Evolutionary conservation across 2,113 vertebrate species (phyloP), one percentile per base, ranked within the genome.

Genomic region (Arothron firmamentum): DNA sequence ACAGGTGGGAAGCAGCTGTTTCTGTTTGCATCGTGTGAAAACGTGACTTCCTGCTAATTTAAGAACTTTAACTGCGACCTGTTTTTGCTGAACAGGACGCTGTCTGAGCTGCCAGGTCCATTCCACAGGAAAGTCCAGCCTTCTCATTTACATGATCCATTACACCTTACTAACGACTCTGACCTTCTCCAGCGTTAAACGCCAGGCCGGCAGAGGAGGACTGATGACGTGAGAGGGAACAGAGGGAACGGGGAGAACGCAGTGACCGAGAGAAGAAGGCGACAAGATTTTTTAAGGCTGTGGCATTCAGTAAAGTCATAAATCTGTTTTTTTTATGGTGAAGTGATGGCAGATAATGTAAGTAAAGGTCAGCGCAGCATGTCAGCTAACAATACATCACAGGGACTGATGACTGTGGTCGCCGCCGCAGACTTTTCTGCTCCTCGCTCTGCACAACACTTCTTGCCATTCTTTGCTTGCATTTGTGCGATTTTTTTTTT

Each of bases 271-370:
- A 78, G 79, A 66, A 70, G 74, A 58, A 58, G 67, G 55, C 70
- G 79, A 82, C 63, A 67, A 62, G 81, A 65, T 72, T 86, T 49
- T 88, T 89, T 84, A 82, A 62, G 52, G 68, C 66, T 56, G 59
- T 87, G 85, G 83, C 85, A 88, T 89, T 89, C 79, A 79, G 71
- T 69, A 38, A 67, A 77, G 73, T 76, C 64, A 61, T 89, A 85
- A 89, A 86, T 89, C 82, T 83, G 68, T 34, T 71, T 17, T 38
- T 38, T 85, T 89, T 87, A 89, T 87, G 72, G 84, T 73, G 76
- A 84, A 83, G 84, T 81, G 76, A 86, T 81, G 81, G 78, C 72
- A 71, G 84, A 81, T 87, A 84, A 85, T 82, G 82, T 83, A 84
- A 84, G 85, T 80, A 85, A 86, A 89, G 85, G 85, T 87, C 85